Evolutionary conservation across 2,797 vertebrate genomes (phyloP).

Genomic region (Merluccius polli): DNA sequence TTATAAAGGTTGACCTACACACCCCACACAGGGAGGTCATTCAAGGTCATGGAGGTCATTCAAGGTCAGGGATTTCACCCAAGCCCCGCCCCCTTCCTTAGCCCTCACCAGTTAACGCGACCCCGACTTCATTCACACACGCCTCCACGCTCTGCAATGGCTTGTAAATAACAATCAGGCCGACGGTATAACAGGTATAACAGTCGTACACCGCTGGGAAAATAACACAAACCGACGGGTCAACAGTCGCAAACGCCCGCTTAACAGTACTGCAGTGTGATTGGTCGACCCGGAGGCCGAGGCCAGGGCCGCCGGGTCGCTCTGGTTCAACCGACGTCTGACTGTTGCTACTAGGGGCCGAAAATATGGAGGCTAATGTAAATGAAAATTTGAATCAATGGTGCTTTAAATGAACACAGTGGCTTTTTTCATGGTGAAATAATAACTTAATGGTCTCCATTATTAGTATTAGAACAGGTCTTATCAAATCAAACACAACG

Average conservation of each 20-base stretch:
- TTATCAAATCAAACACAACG: neutral
- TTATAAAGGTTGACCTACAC: neutral
- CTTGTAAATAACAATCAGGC: slow-evolving; percentile 4
- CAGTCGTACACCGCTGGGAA: slow-evolving; percentile 38
- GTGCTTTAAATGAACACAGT: neutral
- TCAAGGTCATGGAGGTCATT: slow-evolving; percentile 4
- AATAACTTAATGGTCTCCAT: neutral
- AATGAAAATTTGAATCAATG: neutral
- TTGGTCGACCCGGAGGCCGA: slow-evolving; percentile 14
- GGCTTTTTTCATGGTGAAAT: neutral
- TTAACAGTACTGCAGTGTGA: slow-evolving; percentile 29
- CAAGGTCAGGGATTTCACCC: neutral
- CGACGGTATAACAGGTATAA: slow-evolving; percentile 45
- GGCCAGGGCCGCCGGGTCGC: slow-evolving; percentile 18
- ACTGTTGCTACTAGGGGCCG: slow-evolving; percentile 3
- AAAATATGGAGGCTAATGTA: neutral
- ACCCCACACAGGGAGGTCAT: slow-evolving; percentile 4
- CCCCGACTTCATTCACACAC: neutral
- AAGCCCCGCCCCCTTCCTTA: neutral
- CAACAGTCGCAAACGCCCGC: slow-evolving; percentile 34
- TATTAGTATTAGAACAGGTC: neutral
- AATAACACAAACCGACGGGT: slow-evolving; percentile 25
- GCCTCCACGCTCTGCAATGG: neutral
- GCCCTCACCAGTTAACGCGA: neutral
- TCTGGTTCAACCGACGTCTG: neutral